These are phyloP conservation scores for Vombatus ursinus DNA, from an alignment of 2,113 vertebrate species.

Conservation along the genomic window DNA sequence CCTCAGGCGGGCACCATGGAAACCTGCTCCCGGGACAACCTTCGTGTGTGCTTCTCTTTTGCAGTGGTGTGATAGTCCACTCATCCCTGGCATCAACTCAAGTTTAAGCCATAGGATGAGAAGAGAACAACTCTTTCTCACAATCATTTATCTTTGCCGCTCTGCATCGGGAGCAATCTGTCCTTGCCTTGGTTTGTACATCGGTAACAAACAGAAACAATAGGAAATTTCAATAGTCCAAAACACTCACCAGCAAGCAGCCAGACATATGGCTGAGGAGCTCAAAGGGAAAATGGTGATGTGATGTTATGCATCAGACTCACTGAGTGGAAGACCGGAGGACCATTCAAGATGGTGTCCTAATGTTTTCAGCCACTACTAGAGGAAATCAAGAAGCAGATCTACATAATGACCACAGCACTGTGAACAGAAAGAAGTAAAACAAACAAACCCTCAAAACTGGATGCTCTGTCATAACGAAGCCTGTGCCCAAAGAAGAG, in stretches of 20 bases:
- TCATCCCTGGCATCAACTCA: conserved; percentile 38
- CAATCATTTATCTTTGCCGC: conserved; percentile 47
- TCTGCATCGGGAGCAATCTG: conserved; percentile 13
- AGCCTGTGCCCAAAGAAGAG: neutral
- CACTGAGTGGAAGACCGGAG: neutral
- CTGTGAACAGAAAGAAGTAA: neutral
- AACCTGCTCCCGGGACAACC: conserved; percentile 17
- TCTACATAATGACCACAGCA: neutral
- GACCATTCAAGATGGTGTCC: neutral
- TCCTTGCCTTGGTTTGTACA: conserved; percentile 44
- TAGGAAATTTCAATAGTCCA: conserved; percentile 43
- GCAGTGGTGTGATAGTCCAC: neutral
- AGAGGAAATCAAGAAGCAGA: conserved; percentile 1
- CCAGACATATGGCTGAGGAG: conserved; percentile 9
- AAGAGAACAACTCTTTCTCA: conserved; percentile 1
- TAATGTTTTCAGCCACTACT: neutral
- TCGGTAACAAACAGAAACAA: conserved; percentile 56
- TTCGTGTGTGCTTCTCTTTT: conserved; percentile 5
- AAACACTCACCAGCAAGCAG: conserved; percentile 48
- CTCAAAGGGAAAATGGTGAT: conserved; percentile 19
- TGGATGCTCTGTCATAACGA: neutral
- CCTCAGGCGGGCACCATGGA: conserved; percentile 35
- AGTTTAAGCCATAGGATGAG: conserved; percentile 51
- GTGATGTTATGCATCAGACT: neutral
- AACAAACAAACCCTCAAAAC: neutral